Base-by-base conservation (phyloP, 2,113 vertebrate species). In the Heterotilapia buettikoferi region DNA sequence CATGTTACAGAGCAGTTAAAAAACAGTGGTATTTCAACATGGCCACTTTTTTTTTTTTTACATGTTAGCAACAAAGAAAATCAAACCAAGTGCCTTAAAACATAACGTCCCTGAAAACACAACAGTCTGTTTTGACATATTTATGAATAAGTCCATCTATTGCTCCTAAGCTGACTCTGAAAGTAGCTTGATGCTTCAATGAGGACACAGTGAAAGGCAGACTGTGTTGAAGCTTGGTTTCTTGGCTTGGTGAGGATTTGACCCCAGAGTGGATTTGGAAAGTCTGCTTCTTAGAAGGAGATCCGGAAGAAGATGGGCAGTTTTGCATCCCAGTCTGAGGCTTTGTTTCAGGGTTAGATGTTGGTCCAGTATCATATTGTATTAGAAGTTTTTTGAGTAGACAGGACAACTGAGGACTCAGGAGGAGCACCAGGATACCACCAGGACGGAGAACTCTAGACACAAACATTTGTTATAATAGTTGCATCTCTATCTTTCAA, bases 71-170 rank as follows among this genome's bases (percentile, higher is more conserved):
- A 82, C 9, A 31, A 78, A 76, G 6, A 43, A 50, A 45, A 52
- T 6, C 3, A 59, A 57, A 52, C 3, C 3, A 1, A 19, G 31
- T 50, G 57, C 11, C 68, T 81, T 43, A 9, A 9, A 66, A 24
- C 53, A 14, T 9, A 57, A 56, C 57, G 6, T 68, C 9, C 19
- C 80, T 8, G 5, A 61, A 45, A 14, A 45, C 24, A 4, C 73
- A 90, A 29, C n/a, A 19, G 36, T 83, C 19, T 47, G 43, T 92
- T 93, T 99, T 99, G 79, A 94, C 97, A 84, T 97, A 99, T 84
- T 96, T 98, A 94, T 96, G 93, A 54, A 99, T 97, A 80, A 98
- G 96, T 9, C 97, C 98, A 21, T 97, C 97, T 2, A 97, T 98
- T 43, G 93, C 96, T 1, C 98, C 98, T 53, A 99, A 96, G 91